Evolutionary conservation across 2,113 vertebrate genomes (phyloP), one percentile per base, ranked within the genome.

Genomic region (Donacobius atricapilla): DNA sequence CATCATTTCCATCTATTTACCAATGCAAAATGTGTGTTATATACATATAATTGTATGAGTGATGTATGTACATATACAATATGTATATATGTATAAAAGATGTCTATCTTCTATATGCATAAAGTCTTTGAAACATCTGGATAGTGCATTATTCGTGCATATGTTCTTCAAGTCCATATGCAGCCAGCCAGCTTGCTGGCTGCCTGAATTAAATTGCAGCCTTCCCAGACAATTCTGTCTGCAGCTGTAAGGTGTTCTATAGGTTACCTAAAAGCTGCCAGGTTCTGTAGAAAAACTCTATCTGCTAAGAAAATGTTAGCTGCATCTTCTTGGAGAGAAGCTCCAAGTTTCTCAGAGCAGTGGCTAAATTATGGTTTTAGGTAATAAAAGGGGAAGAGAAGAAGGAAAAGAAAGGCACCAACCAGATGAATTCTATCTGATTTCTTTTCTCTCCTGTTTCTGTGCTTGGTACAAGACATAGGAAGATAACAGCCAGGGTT

Each of bases 121-220:
- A 28, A 85, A 90, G 18, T 65, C 78, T 89, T 79, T 61, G 70
- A 68, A 94, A 80, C 81, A 72, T 87, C 95, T 96, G 87, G 89
- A 47, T 87, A 90, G 33, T 65, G 27, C 70, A 40, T 96, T 95
- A 87, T 57, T 18, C 84, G 65, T 85, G 28, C 39, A 73, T 48
- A 60, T 66, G 30, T 58, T 68, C 83, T 84, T 92, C 83, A 92
- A 93, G 66, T 75, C 81, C 20, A 5, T 75, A n/a, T 8, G 4
- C 28, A 94, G 73, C 77, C 91, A 90, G 83, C 40, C 89, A 87
- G 77, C 56, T 56, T 90, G 64, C 93, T 90, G 89, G 65, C 40
- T 71, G 65, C 56, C 69, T 94, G 83, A 79, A 72, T 93, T 72
- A 89, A 94, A 54, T 58, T 82, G 65, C 51, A 71, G 1, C 33